phyloP scores from a whole-genome alignment of 1,140 invertebrate species.

The Tyrophagus putrescentiae region DNA sequence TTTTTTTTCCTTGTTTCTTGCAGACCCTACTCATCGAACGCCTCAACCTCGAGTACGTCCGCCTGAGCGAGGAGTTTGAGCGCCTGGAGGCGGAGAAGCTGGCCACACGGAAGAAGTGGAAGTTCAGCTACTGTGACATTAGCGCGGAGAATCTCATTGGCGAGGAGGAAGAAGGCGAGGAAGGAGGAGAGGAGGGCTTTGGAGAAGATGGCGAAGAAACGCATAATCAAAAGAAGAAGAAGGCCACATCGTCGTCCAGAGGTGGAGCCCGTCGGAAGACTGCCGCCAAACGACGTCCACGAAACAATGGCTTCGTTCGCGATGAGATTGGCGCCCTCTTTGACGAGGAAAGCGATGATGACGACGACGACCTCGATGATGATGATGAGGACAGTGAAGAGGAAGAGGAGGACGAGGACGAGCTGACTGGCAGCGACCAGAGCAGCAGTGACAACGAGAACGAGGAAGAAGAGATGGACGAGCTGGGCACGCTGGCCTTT shows the following conservation, averaged over 20 bases:
- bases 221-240: not conserved
- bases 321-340: not conserved
- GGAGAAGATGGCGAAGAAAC: slow-evolving; percentile 4
- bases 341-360: slow-evolving; percentile 1
- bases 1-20: slow-evolving; percentile 29
- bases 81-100: slow-evolving; percentile 48
- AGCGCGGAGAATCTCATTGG: slow-evolving; percentile 55
- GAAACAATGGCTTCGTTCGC: not conserved
- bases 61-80: slow-evolving; percentile 38
- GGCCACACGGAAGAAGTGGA: slow-evolving; percentile 40
- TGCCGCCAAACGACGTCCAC: not conserved
- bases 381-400: slow-evolving; percentile 4
- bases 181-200: slow-evolving; percentile 14
- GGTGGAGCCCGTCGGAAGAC: not conserved
- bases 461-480: slow-evolving; percentile 23
- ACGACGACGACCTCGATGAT: slow-evolving; percentile 5
- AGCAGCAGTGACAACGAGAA: slow-evolving; percentile 20
- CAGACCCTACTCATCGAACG: slow-evolving; percentile 54
- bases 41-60: slow-evolving; percentile 43
- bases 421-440: not conserved
- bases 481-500: slow-evolving; percentile 39
- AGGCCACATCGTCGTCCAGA: not conserved
- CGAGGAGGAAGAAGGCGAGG: slow-evolving; percentile 26
- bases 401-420: slow-evolving; percentile 21
- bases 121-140: slow-evolving; percentile 57